Conservation (phyloP, 2,888 invertebrate species). For the Cryptocephalus primarius region DNA sequence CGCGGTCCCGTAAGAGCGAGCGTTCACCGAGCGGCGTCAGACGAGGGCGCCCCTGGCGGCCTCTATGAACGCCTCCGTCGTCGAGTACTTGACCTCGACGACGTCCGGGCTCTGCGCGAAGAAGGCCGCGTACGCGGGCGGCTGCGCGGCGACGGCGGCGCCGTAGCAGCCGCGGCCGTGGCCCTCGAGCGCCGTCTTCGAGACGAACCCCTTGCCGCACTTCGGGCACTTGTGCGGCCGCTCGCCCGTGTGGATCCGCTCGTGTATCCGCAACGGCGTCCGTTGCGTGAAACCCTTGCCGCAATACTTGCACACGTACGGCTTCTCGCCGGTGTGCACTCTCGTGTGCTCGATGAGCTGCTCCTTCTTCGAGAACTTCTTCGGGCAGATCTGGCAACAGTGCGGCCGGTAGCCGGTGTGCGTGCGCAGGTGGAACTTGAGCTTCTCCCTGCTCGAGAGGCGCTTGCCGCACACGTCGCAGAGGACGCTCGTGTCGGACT, state of each 20-base stretch:
- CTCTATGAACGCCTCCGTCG: constrained; percentile 10
- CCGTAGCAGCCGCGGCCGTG: constrained; percentile 28
- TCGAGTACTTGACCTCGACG: constrained; percentile 2
- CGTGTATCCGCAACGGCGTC: constrained; percentile 48
- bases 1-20: too few species aligned
- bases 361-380: constrained; percentile 40
- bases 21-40: too few species aligned
- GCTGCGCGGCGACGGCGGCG: not conserved
- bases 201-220: constrained; percentile 29
- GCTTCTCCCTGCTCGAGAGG: constrained; percentile 30
- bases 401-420: constrained; percentile 40
- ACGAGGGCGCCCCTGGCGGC: constrained; percentile 1
- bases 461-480: constrained; percentile 34
- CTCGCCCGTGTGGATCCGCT: constrained; percentile 49
- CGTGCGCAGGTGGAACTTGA: constrained; percentile 31
- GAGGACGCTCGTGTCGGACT: constrained; percentile 39
- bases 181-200: constrained; percentile 30
- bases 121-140: too few species aligned
- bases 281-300: constrained; percentile 40
- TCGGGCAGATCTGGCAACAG: constrained; percentile 33
- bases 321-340: constrained; percentile 33
- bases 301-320: constrained; percentile 28
- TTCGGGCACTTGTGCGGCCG: constrained; percentile 42
- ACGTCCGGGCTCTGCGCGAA: not conserved
- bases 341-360: constrained; percentile 31